Percentiles rank a stretch among this genome's conserved stretches.
Evolutionary conservation across 2,797 vertebrate genomes (phyloP).

Genomic region (Trachurus trachurus): DNA sequence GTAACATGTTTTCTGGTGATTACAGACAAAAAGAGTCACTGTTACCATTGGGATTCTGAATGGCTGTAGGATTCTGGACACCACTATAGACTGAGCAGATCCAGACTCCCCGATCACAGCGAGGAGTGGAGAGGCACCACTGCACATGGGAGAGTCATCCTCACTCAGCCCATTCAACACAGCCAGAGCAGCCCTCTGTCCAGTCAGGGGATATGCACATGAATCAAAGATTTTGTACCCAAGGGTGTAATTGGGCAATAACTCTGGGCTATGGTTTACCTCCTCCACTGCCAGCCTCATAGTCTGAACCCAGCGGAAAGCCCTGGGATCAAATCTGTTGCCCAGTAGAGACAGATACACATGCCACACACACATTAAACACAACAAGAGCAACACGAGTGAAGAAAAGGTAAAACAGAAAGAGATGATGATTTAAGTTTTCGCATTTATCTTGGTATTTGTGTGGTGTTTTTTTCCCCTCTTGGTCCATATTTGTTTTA

Average conservation of each 20-base stretch:
- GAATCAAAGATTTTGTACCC: conserved; percentile 88
- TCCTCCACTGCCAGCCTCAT: conserved; percentile 86
- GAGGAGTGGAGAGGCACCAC: conserved; percentile 71
- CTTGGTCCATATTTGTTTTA: not conserved
- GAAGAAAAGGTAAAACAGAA: not conserved
- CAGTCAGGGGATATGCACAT: conserved; percentile 84
- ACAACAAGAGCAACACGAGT: not conserved
- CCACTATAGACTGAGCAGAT: conserved; percentile 85
- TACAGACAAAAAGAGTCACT: not conserved
- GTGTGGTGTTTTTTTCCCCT: not conserved
- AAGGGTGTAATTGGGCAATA: conserved; percentile 80
- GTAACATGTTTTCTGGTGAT: not conserved
- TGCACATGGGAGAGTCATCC: conserved; percentile 67
- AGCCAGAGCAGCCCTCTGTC: conserved; percentile 81
- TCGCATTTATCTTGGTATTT: not conserved
- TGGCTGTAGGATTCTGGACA: conserved; percentile 82
- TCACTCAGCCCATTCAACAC: conserved; percentile 77
- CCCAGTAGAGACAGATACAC: conserved; percentile 6
- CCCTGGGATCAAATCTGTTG: conserved; percentile 83
- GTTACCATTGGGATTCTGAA: conserved; percentile 85
- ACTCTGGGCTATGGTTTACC: conserved; percentile 77
- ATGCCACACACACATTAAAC: conserved; percentile 16
- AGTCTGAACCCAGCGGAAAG: conserved; percentile 85
- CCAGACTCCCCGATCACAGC: conserved; percentile 85
- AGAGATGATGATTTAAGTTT: not conserved